A percentile compares a stretch with the other conserved stretches of the same genome.
phyloP scores from a whole-genome alignment of 2,888 invertebrate species.

The Stenotaenia linearis region DNA sequence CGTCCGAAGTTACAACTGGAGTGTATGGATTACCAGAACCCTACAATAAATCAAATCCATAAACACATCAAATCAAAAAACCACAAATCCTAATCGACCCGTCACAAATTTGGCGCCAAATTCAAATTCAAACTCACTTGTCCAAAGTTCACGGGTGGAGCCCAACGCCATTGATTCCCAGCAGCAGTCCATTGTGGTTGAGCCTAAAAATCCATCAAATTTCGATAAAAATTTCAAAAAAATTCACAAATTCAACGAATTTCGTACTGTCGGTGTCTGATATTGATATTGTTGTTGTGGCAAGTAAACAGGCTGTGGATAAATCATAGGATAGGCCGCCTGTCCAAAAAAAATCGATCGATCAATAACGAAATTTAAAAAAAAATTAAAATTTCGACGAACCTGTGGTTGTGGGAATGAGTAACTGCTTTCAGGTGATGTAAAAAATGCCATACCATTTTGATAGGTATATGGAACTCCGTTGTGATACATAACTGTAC shows the following conservation, averaged over 20 bases:
- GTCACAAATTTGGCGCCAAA: too few relatives aligned
- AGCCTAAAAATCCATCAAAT: slow-evolving; percentile 28
- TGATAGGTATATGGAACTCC: slow-evolving; percentile 52
- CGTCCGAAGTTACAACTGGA: not conserved
- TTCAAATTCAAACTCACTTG: slow-evolving; percentile 33
- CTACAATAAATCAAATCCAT: not conserved
- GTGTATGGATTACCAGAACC: slow-evolving; percentile 29
- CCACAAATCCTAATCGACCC: not conserved
- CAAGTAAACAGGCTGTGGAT: slow-evolving; percentile 39
- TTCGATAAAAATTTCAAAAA: not conserved
- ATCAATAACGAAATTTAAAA: not conserved
- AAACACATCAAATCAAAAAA: not conserved
- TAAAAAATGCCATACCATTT: slow-evolving; percentile 50
- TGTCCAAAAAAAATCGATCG: slow-evolving; percentile 27
- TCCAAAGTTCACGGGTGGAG: slow-evolving; percentile 34
- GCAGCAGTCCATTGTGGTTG: slow-evolving; percentile 34
- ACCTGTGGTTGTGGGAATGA: slow-evolving; percentile 38
- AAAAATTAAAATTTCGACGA: not conserved
- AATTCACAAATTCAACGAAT: not conserved
- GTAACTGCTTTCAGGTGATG: slow-evolving; percentile 43
- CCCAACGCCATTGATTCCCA: slow-evolving; percentile 32
- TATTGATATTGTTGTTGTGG: slow-evolving; percentile 39
- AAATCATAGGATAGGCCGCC: slow-evolving; percentile 39
- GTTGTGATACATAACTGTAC: slow-evolving; percentile 52
- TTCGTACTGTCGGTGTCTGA: slow-evolving; percentile 35